Evolutionary conservation across 2,888 invertebrate genomes (phyloP).

Genomic region (Netelia virgata): DNA sequence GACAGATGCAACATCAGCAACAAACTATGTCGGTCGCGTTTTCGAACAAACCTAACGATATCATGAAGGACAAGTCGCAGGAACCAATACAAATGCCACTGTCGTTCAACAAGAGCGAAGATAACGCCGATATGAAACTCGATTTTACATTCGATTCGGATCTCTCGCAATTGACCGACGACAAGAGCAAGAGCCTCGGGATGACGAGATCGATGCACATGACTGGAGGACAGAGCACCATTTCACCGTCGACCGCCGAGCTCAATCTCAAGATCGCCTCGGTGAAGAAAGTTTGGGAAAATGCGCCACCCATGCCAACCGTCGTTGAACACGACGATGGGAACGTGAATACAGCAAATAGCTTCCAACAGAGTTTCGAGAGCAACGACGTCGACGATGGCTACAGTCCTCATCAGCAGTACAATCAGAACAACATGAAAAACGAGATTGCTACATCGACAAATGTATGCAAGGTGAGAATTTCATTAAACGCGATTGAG

Average conservation of each 20-base stretch:
- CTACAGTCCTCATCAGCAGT: slow-evolving; percentile 86
- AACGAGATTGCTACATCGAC: slow-evolving; percentile 87
- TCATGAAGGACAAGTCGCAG: slow-evolving; percentile 85
- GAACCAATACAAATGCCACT: slow-evolving; percentile 88
- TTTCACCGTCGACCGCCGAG: slow-evolving; percentile 94
- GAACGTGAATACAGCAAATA: slow-evolving; percentile 84
- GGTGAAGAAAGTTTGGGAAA: slow-evolving; percentile 95
- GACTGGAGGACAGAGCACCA: slow-evolving; percentile 89
- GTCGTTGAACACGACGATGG: slow-evolving; percentile 88
- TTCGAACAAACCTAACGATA: slow-evolving; percentile 85
- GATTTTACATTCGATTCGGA: slow-evolving; percentile 96
- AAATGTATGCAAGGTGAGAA: slow-evolving; percentile 90
- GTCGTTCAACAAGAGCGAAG: slow-evolving; percentile 90
- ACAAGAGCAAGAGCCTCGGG: slow-evolving; percentile 87
- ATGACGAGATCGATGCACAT: slow-evolving; percentile 88
- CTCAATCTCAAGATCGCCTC: slow-evolving; percentile 97
- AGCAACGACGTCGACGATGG: slow-evolving; percentile 86
- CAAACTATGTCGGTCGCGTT: slow-evolving; percentile 84
- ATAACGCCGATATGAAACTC: slow-evolving; percentile 94
- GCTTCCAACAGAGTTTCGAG: slow-evolving; percentile 84
- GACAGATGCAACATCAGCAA: slow-evolving; percentile 82
- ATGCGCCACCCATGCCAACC: slow-evolving; percentile 88
- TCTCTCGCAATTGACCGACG: slow-evolving; percentile 91
- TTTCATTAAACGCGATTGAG: slow-evolving; percentile 32
- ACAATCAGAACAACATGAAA: slow-evolving; percentile 85